These are phyloP conservation scores for Blastobasis adustella DNA, from an alignment of 2,888 invertebrate species.

Conservation along the genomic window DNA sequence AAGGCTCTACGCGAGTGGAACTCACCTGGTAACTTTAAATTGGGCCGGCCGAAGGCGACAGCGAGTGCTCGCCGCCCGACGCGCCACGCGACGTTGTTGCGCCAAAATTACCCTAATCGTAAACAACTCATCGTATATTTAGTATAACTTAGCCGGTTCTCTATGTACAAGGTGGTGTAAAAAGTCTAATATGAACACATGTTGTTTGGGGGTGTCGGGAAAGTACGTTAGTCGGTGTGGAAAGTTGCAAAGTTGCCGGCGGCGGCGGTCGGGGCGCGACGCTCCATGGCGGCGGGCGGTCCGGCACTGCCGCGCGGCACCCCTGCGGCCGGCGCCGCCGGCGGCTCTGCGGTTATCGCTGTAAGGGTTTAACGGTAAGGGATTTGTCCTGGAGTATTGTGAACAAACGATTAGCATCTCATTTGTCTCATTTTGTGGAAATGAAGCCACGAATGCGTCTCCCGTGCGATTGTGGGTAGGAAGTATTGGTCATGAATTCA, in stretches of 20 bases:
- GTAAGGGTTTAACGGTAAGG: conserved; percentile 27
- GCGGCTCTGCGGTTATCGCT: conserved; percentile 48
- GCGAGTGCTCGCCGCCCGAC: conserved; percentile 8
- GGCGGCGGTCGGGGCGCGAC: conserved; percentile 17
- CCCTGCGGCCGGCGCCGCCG: neutral
- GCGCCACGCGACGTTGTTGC: neutral
- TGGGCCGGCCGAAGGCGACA: conserved; percentile 12
- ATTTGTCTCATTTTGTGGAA: neutral
- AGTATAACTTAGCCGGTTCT: neutral
- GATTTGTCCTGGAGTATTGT: conserved; percentile 5
- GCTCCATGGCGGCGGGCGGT: conserved; percentile 16
- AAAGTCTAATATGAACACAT: neutral
- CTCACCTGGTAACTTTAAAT: conserved; percentile 29
- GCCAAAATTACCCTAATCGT: conserved; percentile 1
- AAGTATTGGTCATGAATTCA: no score
- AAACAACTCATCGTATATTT: conserved; percentile 2
- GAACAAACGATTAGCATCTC: neutral
- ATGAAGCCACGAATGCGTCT: neutral
- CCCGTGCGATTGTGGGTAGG: neutral
- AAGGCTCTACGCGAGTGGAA: conserved; percentile 3
- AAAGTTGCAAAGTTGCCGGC: conserved; percentile 12
- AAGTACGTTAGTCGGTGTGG: neutral
- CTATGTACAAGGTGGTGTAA: neutral
- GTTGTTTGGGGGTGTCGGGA: neutral
- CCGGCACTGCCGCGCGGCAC: conserved; percentile 26